Conservation (phyloP, 2,888 invertebrate species). For the Monoplex corrugatus region DNA sequence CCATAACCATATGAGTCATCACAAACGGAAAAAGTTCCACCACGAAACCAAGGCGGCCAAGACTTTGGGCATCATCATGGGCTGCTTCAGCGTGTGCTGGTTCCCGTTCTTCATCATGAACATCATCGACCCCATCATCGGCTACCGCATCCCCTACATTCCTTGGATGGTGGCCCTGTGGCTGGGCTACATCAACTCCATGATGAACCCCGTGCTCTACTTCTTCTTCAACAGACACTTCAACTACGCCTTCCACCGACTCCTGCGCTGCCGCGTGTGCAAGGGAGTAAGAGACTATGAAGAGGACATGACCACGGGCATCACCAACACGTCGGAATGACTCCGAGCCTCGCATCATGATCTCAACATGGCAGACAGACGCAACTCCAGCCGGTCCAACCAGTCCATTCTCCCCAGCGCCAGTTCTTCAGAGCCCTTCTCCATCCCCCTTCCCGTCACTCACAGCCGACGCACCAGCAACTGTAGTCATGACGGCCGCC, state of each 20-base stretch:
- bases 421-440: background rate
- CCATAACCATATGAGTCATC: conserved; percentile 57
- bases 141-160: conserved; percentile 74
- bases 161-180: conserved; percentile 75
- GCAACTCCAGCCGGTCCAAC: conserved; percentile 39
- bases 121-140: conserved; percentile 76
- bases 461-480: conserved; percentile 22
- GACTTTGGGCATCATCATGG: conserved; percentile 78
- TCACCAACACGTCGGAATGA: conserved; percentile 64
- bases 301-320: conserved; percentile 65
- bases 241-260: conserved; percentile 73
- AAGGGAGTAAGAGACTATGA: conserved; percentile 71
- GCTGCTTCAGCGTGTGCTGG: conserved; percentile 78
- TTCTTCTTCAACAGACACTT: conserved; percentile 84
- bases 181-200: conserved; percentile 80
- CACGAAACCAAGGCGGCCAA: conserved; percentile 79
- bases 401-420: conserved; percentile 34
- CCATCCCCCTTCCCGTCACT: background rate
- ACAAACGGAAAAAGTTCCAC: conserved; percentile 70
- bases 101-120: conserved; percentile 78
- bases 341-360: conserved; percentile 60
- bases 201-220: conserved; percentile 87
- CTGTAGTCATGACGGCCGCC: conserved; percentile 40
- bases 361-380: conserved; percentile 44
- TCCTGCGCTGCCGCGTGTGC: conserved; percentile 71